phyloP scores from a whole-genome alignment of 2,797 vertebrate genomes.

The Tachyglossus aculeatus region DNA sequence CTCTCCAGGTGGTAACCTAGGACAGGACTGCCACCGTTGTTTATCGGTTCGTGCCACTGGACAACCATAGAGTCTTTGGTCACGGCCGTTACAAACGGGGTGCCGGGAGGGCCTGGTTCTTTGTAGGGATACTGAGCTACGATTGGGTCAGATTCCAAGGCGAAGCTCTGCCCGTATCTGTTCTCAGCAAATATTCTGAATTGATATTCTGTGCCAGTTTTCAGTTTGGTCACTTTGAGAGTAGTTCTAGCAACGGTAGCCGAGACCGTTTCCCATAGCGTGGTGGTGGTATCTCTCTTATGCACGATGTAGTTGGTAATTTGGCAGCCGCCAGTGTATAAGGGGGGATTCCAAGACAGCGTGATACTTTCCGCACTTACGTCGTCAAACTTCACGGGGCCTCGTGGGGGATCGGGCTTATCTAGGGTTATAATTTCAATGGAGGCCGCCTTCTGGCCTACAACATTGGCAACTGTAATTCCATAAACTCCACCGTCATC shows the following conservation, averaged over 20 bases:
- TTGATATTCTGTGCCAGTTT: constrained; percentile 96
- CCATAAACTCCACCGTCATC: constrained; percentile 94
- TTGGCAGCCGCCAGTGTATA: constrained; percentile 90
- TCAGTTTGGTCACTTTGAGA: constrained; percentile 90
- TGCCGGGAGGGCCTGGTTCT: constrained; percentile 96
- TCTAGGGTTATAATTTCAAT: constrained; percentile 94
- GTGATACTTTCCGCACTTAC: constrained; percentile 94
- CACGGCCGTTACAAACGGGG: constrained; percentile 87
- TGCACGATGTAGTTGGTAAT: constrained; percentile 97
- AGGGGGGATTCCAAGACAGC: constrained; percentile 93
- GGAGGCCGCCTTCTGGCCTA: constrained; percentile 90
- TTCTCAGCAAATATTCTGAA: constrained; percentile 99
- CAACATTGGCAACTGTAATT: constrained; percentile 86
- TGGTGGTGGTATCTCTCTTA: constrained; percentile 94
- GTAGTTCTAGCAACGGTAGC: constrained; percentile 90
- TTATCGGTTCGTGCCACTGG: constrained; percentile 95
- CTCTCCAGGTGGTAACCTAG: constrained; percentile 97
- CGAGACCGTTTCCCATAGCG: constrained; percentile 92
- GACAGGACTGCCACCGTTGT: constrained; percentile 91
- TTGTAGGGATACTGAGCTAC: constrained; percentile 96
- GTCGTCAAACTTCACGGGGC: constrained; percentile 94
- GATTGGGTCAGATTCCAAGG: constrained; percentile 86
- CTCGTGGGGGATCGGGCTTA: constrained; percentile 93
- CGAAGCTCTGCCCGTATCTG: constrained; percentile 95
- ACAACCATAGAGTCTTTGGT: constrained; percentile 92